Evolutionary conservation across 2,888 invertebrate genomes (phyloP).

Genomic region (Timandra comae): DNA sequence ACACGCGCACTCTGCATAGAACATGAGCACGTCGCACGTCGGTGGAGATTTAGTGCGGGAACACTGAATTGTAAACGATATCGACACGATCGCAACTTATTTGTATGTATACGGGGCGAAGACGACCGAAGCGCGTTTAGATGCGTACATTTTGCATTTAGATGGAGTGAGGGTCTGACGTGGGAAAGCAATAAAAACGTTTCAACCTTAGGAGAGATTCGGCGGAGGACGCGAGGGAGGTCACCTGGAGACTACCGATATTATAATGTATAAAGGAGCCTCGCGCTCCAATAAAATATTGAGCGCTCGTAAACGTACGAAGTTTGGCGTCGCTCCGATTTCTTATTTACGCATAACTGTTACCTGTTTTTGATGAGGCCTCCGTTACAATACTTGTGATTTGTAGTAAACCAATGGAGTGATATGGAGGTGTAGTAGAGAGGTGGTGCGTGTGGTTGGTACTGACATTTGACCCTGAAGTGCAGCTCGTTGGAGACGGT

Average conservation of each 20-base stretch:
- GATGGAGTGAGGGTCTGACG: slow-evolving; percentile 21
- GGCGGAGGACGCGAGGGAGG: slow-evolving; percentile 12
- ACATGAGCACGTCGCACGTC: slow-evolving; percentile 25
- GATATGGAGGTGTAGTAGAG: not conserved
- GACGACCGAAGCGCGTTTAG: slow-evolving; percentile 15
- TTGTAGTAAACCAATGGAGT: too few relatives aligned
- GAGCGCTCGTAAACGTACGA: too few relatives aligned
- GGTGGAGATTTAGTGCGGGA: slow-evolving; percentile 26
- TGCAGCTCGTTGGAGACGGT: slow-evolving; percentile 90
- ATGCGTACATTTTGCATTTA: slow-evolving; percentile 20
- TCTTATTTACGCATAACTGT: too few relatives aligned
- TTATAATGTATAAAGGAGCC: slow-evolving; percentile 19
- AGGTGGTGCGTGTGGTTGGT: slow-evolving; percentile 4
- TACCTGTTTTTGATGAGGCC: too few relatives aligned
- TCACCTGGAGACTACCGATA: slow-evolving; percentile 20
- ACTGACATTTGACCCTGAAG: slow-evolving; percentile 92
- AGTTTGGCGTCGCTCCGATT: too few relatives aligned
- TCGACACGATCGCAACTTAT: slow-evolving; percentile 26
- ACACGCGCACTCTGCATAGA: too few relatives aligned
- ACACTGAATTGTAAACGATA: slow-evolving; percentile 29
- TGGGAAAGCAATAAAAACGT: slow-evolving; percentile 21
- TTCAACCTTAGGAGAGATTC: slow-evolving; percentile 16
- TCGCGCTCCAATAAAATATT: slow-evolving; percentile 5
- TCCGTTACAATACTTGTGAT: too few relatives aligned
- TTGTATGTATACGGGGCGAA: slow-evolving; percentile 19